phyloP scores from a whole-genome alignment of 1,140 invertebrate species.

The Mesaphorura yosii region DNA sequence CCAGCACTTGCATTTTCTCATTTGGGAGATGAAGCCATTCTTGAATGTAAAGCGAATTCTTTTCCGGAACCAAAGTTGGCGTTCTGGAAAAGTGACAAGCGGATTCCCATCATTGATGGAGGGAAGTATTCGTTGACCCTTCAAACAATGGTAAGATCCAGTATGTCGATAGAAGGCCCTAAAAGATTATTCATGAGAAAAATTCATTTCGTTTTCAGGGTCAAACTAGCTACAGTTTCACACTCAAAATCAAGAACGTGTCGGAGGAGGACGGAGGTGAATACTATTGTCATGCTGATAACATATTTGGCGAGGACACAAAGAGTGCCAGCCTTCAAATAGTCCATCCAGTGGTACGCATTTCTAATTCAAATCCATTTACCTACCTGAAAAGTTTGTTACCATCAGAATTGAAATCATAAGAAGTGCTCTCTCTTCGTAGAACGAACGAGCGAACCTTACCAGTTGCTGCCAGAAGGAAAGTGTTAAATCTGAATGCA shows the following conservation, averaged over 20 bases:
- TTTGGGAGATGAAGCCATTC: conserved; percentile 54
- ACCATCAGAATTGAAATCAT: too few relatives aligned
- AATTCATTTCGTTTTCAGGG: too few relatives aligned
- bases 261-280: conserved; percentile 56
- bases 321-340: conserved; percentile 58
- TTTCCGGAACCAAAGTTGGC: conserved; percentile 63
- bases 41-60: conserved; percentile 62
- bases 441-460: too few relatives aligned
- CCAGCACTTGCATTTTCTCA: conserved; percentile 59
- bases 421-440: too few relatives aligned
- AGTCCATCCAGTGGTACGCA: too few relatives aligned
- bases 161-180: too few relatives aligned
- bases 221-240: conserved; percentile 54
- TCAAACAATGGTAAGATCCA: too few relatives aligned
- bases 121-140: conserved; percentile 6
- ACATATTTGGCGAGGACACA: conserved; percentile 58
- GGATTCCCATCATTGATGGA: conserved; percentile 36
- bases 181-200: too few relatives aligned
- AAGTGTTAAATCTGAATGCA: conserved; percentile 57
- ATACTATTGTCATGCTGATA: conserved; percentile 69
- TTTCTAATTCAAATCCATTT: too few relatives aligned
- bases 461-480: conserved; percentile 61
- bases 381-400: too few relatives aligned
- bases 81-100: conserved; percentile 61
- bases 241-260: conserved; percentile 56